Conservation (phyloP, 2,888 invertebrate genomes). For the Schizaphis graminum region DNA sequence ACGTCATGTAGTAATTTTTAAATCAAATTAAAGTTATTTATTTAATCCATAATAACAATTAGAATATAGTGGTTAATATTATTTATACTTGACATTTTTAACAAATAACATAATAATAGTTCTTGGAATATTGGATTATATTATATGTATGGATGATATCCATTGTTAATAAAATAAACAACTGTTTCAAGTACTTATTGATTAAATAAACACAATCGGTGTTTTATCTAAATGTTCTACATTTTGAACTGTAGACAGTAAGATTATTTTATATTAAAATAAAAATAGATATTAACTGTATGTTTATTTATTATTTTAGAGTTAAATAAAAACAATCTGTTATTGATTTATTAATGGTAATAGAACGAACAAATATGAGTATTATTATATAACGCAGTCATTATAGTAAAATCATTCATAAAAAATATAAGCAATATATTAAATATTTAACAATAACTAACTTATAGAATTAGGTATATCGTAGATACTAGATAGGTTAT, state of each 20-base stretch:
- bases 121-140: background rate
- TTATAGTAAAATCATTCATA: background rate
- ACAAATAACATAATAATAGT: background rate
- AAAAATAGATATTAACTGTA: background rate
- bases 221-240: background rate
- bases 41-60: background rate
- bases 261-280: background rate
- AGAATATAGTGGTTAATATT: background rate
- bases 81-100: background rate
- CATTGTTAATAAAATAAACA: background rate
- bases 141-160: background rate
- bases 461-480: background rate
- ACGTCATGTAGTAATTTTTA: background rate
- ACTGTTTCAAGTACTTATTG: background rate
- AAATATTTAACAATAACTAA: background rate
- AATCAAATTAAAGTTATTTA: background rate
- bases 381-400: background rate
- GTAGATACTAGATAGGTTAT: background rate
- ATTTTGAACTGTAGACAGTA: background rate
- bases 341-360: background rate
- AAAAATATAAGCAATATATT: background rate
- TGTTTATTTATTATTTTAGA: background rate
- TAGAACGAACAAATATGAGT: background rate
- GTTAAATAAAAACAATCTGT: background rate
- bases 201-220: slow-evolving; percentile 8